These are phyloP conservation scores for Hypsibius dujardini DNA, from an alignment of 1,140 invertebrate genomes.

Conservation along the genomic window DNA sequence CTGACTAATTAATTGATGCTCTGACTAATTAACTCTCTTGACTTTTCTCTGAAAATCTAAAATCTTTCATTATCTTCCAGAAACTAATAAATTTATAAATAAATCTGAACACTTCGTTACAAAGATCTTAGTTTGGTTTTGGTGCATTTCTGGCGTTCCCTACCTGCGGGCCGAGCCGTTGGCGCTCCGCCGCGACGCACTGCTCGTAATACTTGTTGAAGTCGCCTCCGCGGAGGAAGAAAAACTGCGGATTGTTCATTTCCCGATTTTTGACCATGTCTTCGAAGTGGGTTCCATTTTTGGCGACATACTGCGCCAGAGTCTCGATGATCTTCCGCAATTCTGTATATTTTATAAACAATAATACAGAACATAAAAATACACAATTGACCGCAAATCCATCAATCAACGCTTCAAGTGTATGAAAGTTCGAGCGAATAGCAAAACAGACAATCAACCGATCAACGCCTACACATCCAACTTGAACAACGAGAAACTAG, in stretches of 20 bases:
- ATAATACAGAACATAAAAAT: no score
- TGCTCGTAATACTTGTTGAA: constrained; percentile 90
- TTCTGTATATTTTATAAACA: no score
- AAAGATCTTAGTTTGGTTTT: background rate
- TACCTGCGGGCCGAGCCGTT: background rate
- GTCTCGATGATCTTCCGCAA: constrained; percentile 92
- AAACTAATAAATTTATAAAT: no score
- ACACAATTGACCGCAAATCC: background rate
- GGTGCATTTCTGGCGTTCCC: background rate
- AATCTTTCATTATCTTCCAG: no score
- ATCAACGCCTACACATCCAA: background rate
- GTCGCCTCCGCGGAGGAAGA: constrained; percentile 87
- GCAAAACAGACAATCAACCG: background rate
- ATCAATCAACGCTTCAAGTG: background rate
- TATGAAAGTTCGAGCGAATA: background rate
- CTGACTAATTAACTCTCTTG: no score
- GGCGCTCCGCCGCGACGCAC: constrained; percentile 68
- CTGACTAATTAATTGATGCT: no score
- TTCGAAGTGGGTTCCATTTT: constrained; percentile 96
- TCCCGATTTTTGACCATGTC: constrained; percentile 95
- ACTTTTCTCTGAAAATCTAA: no score
- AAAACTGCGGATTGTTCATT: constrained; percentile 86
- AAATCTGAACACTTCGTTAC: no score
- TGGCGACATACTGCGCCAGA: constrained; percentile 88
- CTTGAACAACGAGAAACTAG: background rate